A percentile compares a stretch with the other conserved stretches of the same genome.
phyloP scores from a whole-genome alignment of 2,888 invertebrate genomes.

The Meiosimyza platycephala region DNA sequence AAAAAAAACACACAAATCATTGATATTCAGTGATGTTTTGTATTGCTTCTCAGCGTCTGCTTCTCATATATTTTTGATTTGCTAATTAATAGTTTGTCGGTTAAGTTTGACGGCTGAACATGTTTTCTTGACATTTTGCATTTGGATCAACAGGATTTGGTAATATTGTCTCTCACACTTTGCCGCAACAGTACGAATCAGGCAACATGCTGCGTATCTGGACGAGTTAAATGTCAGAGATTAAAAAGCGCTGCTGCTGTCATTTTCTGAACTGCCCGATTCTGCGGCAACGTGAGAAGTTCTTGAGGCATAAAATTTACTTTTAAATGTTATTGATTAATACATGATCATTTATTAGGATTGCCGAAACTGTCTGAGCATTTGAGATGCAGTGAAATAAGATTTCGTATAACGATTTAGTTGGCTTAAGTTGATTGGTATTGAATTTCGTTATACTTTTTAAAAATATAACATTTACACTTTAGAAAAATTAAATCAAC shows the following conservation, averaged over 20 bases:
- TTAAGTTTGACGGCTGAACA: constrained; percentile 63
- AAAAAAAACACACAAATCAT: background rate
- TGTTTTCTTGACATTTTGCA: constrained; percentile 61
- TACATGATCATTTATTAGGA: constrained; percentile 30
- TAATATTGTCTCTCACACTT: background rate
- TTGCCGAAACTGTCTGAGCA: constrained; percentile 18
- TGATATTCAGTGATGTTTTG: constrained; percentile 5
- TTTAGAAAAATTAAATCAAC: too few species aligned
- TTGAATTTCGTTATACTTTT: too few species aligned
- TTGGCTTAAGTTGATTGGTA: too few species aligned
- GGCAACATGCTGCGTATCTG: constrained; percentile 33
- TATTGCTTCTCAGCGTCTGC: constrained; percentile 10
- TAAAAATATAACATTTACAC: too few species aligned
- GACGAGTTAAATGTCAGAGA: constrained; percentile 11
- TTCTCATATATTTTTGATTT: constrained; percentile 49
- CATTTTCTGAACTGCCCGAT: too few species aligned
- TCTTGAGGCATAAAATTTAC: constrained; percentile 1
- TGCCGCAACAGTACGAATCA: background rate
- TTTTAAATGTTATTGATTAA: constrained; percentile 36
- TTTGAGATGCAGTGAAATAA: constrained; percentile 30
- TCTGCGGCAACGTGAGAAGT: constrained; percentile 28
- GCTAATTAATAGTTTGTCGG: constrained; percentile 65
- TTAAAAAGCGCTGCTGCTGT: background rate
- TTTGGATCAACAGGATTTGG: constrained; percentile 33
- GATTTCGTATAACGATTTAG: constrained; percentile 13